A percentile compares a stretch with the other conserved stretches of the same genome.
Conservation (phyloP, 2,888 invertebrate species). For the Periphyllus acericola region DNA sequence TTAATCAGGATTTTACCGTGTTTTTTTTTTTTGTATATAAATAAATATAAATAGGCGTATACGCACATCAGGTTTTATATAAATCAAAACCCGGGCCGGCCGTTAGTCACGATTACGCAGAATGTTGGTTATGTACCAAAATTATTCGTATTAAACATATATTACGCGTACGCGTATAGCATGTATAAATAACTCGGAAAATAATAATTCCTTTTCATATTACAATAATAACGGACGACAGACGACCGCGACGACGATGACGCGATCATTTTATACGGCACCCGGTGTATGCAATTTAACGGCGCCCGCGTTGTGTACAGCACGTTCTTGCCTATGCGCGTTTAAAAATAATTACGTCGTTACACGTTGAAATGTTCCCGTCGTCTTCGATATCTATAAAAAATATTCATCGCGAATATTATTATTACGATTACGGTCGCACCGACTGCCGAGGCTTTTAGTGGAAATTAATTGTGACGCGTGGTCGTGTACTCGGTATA, state of each 20-base stretch:
- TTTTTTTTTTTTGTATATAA: too few relatives aligned
- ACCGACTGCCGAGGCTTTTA: background rate
- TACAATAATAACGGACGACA: background rate
- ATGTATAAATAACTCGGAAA: conserved; percentile 16
- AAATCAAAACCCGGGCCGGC: background rate
- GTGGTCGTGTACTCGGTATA: background rate
- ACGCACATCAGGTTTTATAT: background rate
- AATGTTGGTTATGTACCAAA: conserved; percentile 10
- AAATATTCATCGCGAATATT: background rate
- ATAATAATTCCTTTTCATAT: background rate
- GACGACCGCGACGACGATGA: background rate
- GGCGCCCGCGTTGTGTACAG: conserved; percentile 3
- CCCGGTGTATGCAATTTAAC: conserved; percentile 49
- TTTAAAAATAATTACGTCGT: background rate
- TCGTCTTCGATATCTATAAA: background rate
- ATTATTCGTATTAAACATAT: background rate
- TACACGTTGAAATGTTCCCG: background rate
- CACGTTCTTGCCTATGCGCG: conserved; percentile 5
- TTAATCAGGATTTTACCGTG: background rate
- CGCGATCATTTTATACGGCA: conserved; percentile 34
- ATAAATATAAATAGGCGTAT: background rate
- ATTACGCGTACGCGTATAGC: background rate
- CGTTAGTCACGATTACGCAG: background rate
- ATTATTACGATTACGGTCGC: background rate
- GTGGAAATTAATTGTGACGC: background rate